A percentile compares a stretch with the other conserved stretches of the same genome.
Evolutionary conservation across 2,797 vertebrate species (phyloP).

Genomic region (Myoxocephalus aenaeus): DNA sequence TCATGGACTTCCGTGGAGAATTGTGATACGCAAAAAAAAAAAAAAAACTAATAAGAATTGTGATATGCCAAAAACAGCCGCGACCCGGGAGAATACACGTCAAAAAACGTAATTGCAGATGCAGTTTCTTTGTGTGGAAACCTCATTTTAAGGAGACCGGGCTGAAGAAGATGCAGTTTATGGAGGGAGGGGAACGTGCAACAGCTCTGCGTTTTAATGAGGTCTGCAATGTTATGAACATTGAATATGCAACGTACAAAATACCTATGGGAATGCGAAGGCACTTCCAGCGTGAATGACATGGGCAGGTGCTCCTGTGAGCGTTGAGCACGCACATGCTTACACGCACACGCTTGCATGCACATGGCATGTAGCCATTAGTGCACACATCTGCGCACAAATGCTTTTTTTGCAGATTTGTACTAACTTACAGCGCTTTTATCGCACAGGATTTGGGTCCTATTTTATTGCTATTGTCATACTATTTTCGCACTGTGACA

Average conservation of each 20-base stretch:
- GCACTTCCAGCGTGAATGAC: conserved; percentile 26
- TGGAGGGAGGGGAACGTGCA: conserved; percentile 29
- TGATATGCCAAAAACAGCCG: no score
- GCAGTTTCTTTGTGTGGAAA: neutral
- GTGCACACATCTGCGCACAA: conserved; percentile 11
- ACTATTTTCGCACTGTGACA: neutral
- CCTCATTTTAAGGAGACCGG: no score
- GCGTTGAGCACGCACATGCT: neutral
- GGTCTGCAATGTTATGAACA: conserved; percentile 34
- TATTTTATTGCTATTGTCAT: neutral
- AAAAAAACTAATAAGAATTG: no score
- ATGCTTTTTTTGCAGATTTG: no score
- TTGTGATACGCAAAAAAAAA: no score
- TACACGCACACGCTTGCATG: neutral
- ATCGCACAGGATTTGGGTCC: neutral
- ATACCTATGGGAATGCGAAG: conserved; percentile 39
- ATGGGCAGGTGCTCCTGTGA: conserved; percentile 37
- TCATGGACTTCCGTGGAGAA: neutral
- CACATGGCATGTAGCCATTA: neutral
- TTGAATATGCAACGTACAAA: conserved; percentile 27
- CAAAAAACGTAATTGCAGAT: no score
- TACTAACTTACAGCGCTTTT: no score
- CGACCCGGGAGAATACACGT: no score
- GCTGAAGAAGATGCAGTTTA: conserved; percentile 26
- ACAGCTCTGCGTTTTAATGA: conserved; percentile 47